Percentiles rank a stretch among this genome's conserved stretches.
Conservation (phyloP, 2,888 invertebrate species). For the Drosophila anceps region DNA sequence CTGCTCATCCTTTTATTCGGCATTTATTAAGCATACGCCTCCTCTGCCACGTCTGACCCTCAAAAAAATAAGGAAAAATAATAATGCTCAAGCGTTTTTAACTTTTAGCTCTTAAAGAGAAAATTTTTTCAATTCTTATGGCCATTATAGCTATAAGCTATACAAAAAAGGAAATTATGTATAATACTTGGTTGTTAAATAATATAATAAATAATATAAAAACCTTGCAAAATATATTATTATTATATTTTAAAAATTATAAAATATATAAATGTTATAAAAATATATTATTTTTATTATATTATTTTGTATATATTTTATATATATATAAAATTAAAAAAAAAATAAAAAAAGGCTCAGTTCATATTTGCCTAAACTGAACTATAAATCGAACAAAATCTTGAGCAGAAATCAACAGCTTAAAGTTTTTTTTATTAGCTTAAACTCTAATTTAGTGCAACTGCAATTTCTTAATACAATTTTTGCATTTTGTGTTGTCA, state of each 20-base stretch:
- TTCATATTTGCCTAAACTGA: background rate
- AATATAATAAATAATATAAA: too few species aligned
- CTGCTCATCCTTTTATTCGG: background rate
- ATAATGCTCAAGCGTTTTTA: conserved; percentile 10
- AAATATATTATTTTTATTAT: too few species aligned
- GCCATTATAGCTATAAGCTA: too few species aligned
- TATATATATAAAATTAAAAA: background rate
- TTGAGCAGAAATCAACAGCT: background rate
- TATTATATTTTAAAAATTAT: too few species aligned
- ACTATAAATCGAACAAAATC: background rate
- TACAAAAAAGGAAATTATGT: too few species aligned
- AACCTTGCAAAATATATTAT: too few species aligned
- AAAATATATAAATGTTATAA: too few species aligned
- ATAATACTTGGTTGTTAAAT: too few species aligned
- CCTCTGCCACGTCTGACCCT: conserved; percentile 9
- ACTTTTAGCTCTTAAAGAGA: background rate
- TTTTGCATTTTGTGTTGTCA: background rate
- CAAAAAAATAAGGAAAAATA: background rate
- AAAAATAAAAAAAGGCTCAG: background rate
- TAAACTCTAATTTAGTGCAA: background rate
- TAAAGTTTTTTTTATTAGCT: background rate
- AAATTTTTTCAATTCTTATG: background rate
- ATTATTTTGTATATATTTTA: background rate
- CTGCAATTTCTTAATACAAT: background rate
- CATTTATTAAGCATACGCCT: conserved; percentile 60